Evolutionary conservation across 2,113 vertebrate genomes (phyloP), one percentile per base, ranked within the genome.

Genomic region (Rostratula benghalensis): DNA sequence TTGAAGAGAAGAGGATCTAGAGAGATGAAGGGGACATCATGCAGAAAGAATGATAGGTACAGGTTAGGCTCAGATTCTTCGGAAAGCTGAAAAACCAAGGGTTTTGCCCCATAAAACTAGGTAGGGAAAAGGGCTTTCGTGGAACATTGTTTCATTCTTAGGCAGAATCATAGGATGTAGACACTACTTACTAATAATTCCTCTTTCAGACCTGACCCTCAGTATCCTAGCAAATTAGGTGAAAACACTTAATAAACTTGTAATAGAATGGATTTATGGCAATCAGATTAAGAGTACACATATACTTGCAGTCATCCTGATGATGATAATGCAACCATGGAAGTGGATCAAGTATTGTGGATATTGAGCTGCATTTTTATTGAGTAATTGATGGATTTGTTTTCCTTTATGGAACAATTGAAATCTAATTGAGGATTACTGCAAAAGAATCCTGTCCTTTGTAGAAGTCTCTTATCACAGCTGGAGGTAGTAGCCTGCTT

Each of bases 21-120:
- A 69, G 27, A 60, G 23, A 65, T 61, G 41, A 68, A 73, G 15
- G 15, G 23, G 18, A 43, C 2, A 25, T 22, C 27, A 37, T 1
- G 0, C 6, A 25, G 24, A 15, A 71, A 60, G 30, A 0, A 15
- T 2, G 63, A 13, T 24, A 50, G 8, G 41, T 56, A 30, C 27
- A 43, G 18, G 11, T 82, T 71, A 53, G 51, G 37, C 8, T 41
- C 19, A 43, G 59, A 21, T 84, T 71, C 30, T 48, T 23, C n/a
- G 61, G 59, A 54, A 83, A 16, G 31, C 22, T 53, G 57, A 59
- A 30, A 79, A 89, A 41, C 48, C 3, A 30, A 80, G 27, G 27
- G 61, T 68, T 50, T 50, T 21, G 22, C 37, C 39, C 13, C 12
- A 14, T 37, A 73, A 82, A 56, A 45, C 12, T 59, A 50, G 10